A percentile compares a stretch with the other conserved stretches of the same genome.
phyloP scores from a whole-genome alignment of 2,888 invertebrate genomes.

The Eutolmus rufibarbis region DNA sequence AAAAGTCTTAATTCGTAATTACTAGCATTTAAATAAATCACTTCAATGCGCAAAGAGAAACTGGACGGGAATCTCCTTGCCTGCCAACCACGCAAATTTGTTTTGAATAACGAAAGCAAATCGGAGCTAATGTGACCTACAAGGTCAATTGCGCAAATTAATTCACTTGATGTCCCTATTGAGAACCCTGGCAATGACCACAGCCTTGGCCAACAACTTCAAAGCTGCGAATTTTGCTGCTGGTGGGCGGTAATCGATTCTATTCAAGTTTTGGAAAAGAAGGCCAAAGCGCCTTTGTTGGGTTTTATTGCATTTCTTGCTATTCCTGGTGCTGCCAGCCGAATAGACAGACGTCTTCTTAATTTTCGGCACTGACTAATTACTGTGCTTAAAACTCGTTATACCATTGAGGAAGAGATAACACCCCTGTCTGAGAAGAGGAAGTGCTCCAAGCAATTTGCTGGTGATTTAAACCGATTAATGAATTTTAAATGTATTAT shows the following conservation, averaged over 20 bases:
- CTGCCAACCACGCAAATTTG: background rate
- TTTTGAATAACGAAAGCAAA: background rate
- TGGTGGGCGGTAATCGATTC: constrained; percentile 8
- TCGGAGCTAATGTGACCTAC: background rate
- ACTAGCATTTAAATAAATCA: background rate
- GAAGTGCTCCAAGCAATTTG: background rate
- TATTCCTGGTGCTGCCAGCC: background rate
- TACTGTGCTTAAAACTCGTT: background rate
- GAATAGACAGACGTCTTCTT: background rate
- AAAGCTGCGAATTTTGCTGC: background rate
- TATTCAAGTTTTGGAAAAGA: constrained; percentile 6
- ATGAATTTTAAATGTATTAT: background rate
- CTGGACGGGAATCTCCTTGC: background rate
- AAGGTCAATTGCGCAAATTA: background rate
- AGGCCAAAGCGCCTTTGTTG: background rate
- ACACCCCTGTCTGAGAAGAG: background rate
- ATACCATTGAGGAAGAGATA: background rate
- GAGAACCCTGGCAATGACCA: constrained; percentile 1
- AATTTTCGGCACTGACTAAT: background rate
- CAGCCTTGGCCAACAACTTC: background rate
- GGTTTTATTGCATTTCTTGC: background rate
- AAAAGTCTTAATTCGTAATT: background rate
- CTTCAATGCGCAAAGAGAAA: background rate
- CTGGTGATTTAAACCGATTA: background rate
- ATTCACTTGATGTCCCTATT: background rate